These are phyloP conservation scores for Thunnus thynnus DNA, from an alignment of 2,113 vertebrate genomes.

Conservation along the genomic window DNA sequence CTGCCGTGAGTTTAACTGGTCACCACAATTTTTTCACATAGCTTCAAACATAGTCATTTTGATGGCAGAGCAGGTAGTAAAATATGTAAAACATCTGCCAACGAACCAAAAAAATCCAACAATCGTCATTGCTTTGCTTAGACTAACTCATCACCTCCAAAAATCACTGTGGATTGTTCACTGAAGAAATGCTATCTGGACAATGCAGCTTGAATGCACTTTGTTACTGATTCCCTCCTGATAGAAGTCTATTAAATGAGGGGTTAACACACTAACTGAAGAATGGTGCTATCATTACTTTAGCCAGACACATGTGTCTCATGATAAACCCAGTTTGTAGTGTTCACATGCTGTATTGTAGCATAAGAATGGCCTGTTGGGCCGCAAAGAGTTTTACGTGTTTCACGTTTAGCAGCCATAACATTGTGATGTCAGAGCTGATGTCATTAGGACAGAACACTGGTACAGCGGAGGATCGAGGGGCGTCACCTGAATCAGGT, in stretches of 20 bases:
- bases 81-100: conserved; percentile 49
- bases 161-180: conserved; percentile 69
- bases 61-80: conserved; percentile 23
- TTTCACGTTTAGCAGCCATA: conserved; percentile 80
- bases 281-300: conserved; percentile 81
- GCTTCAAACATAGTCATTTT: conserved; percentile 21
- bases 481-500: conserved; percentile 71
- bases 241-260: conserved; percentile 39
- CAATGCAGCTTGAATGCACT: conserved; percentile 81
- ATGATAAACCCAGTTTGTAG: conserved; percentile 62
- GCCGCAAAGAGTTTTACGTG: conserved; percentile 46
- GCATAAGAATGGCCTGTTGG: conserved; percentile 47
- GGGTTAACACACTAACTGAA: conserved; percentile 65
- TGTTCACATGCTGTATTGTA: conserved; percentile 73
- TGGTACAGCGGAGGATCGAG: conserved; percentile 31
- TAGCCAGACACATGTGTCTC: conserved; percentile 52
- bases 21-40: conserved; percentile 10
- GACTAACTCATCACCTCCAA: conserved; percentile 33
- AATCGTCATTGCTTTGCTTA: conserved; percentile 53
- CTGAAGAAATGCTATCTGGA: conserved; percentile 67
- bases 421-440: conserved; percentile 79
- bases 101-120: conserved; percentile 71
- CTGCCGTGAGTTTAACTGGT: conserved; percentile 28
- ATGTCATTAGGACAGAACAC: conserved; percentile 68
- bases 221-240: conserved; percentile 65